Base-by-base conservation (phyloP, 2,113 vertebrate species). In the Zosterops hypoxanthus region DNA sequence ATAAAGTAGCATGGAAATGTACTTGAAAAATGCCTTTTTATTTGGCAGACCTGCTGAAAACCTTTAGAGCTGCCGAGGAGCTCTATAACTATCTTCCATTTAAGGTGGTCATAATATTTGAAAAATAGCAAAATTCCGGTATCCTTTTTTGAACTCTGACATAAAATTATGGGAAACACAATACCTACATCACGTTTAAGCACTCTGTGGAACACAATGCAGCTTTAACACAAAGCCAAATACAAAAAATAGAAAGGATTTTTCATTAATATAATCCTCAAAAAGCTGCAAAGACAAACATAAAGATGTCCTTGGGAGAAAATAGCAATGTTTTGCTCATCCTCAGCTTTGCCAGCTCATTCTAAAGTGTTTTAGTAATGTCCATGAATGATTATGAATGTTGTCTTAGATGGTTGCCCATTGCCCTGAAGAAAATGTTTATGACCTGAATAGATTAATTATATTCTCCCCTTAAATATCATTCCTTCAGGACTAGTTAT, bases 371-470 rank as follows among this genome's bases (percentile, higher is more conserved):
- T 92, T 79, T 68, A 76, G 71, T 86, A 86, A 92, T 93, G 93
- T 82, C 91, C 89, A 96, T 84, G 94, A 97, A 66, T 94, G 92
- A 98, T 97, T 97, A 95, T 92, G 91, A 97, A 94, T 91, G 94
- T 94, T 96, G 92, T 96, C 87, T 95, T 97, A 97, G 97, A 96
- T 80, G 82, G 75, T 87, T 97, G 92, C 96, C 92, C 79, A 73
- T 88, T 97, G 96, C 96, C 97, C 97, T 96, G 97, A 98, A 98
- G 97, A 97, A 97, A 98, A 98, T 97, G 95, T 97, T 98, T 98
- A 97, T 96, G 94, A 95, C 86, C 96, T 95, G 91, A 95, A 96
- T 63, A 88, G 95, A 94, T 97, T 98, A 97, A 98, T 97, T 97
- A 95, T 96, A 94, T 94, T 97, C 92, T 92, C 94, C 90, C 91